These are phyloP conservation scores for Brachypalpus laphriformis DNA, from an alignment of 2,888 invertebrate species.

Conservation along the genomic window DNA sequence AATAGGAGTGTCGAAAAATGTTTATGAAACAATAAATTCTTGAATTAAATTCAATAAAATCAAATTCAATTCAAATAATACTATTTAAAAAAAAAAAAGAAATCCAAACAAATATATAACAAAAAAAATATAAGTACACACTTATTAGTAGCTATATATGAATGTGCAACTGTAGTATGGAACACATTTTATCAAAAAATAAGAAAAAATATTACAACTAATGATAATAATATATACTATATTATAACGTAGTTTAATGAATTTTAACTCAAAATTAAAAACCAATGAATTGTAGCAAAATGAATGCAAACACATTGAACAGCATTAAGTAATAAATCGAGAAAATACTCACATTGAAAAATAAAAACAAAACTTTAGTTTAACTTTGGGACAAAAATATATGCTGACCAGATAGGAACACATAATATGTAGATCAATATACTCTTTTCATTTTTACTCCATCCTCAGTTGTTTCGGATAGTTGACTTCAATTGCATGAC, in stretches of 20 bases:
- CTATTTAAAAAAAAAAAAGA: slow-evolving; percentile 18
- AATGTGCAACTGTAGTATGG: slow-evolving; percentile 48
- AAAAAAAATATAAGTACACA: slow-evolving; percentile 38
- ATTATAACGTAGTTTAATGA: slow-evolving; percentile 57
- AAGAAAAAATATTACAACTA: slow-evolving; percentile 32
- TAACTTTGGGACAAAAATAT: no score
- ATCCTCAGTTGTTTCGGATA: no score
- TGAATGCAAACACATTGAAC: slow-evolving; percentile 48
- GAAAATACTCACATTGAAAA: slow-evolving; percentile 59
- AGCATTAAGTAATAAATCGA: slow-evolving; percentile 58
- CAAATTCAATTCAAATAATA: slow-evolving; percentile 44
- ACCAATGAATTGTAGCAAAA: slow-evolving; percentile 49
- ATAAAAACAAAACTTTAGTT: background rate
- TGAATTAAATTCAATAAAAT: slow-evolving; percentile 60
- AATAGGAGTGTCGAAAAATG: slow-evolving; percentile 45
- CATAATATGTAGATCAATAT: no score
- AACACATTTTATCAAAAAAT: slow-evolving; percentile 45
- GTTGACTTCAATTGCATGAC: no score
- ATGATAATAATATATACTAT: slow-evolving; percentile 48
- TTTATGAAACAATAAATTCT: slow-evolving; percentile 58
- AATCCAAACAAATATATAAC: slow-evolving; percentile 5
- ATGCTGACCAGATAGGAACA: no score
- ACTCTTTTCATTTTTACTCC: no score
- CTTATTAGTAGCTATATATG: slow-evolving; percentile 39
- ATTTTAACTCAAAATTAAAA: slow-evolving; percentile 50